Percentiles rank a stretch among this genome's conserved stretches.
phyloP scores from a whole-genome alignment of 2,888 invertebrate species.

The Microchrysa polita region DNA sequence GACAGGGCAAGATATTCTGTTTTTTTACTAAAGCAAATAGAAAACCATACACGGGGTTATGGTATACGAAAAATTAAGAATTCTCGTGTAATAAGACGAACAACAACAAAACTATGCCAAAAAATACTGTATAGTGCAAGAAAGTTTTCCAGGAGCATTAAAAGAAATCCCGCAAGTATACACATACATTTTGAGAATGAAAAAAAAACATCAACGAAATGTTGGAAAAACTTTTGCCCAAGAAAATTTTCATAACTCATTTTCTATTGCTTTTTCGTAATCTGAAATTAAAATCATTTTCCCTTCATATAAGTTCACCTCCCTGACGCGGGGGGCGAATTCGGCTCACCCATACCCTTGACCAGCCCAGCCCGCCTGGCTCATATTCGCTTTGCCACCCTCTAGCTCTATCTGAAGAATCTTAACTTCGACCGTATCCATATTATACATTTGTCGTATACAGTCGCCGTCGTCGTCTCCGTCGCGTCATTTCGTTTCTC shows the following conservation, averaged over 20 bases:
- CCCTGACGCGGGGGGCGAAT: slow-evolving; percentile 23
- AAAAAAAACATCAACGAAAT: slow-evolving; percentile 1
- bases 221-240: slow-evolving; percentile 42
- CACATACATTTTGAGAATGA: slow-evolving; percentile 14
- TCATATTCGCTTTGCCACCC: slow-evolving; percentile 19
- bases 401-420: background rate
- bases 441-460: slow-evolving; percentile 26
- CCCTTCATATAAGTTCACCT: slow-evolving; percentile 45
- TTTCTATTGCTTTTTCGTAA: slow-evolving; percentile 51
- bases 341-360: slow-evolving; percentile 20
- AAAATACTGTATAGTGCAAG: background rate
- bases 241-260: slow-evolving; percentile 51
- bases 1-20: background rate
- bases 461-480: slow-evolving; percentile 7
- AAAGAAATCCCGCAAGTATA: slow-evolving; percentile 13
- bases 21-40: slow-evolving; percentile 13
- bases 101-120: slow-evolving; percentile 13
- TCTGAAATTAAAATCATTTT: slow-evolving; percentile 52
- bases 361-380: slow-evolving; percentile 1
- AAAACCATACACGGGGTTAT: slow-evolving; percentile 4
- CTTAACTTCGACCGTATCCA: slow-evolving; percentile 39
- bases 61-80: background rate
- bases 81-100: slow-evolving; percentile 11
- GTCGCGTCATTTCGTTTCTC: background rate
- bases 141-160: background rate